These are phyloP conservation scores for Mustelus asterias DNA, from an alignment of 2,113 vertebrate species.

Conservation along the genomic window DNA sequence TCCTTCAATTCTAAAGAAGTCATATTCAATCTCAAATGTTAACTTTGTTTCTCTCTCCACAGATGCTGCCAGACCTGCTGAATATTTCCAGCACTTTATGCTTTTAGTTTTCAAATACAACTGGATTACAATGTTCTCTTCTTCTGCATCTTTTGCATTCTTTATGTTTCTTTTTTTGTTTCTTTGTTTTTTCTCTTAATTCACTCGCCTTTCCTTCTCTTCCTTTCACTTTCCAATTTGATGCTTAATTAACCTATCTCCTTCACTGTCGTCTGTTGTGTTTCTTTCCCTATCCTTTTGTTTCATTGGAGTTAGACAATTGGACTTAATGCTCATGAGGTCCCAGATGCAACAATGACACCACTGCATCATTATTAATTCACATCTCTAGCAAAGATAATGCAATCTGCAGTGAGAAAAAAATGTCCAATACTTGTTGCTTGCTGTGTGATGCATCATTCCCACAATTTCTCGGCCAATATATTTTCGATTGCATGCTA, in stretches of 20 bases:
- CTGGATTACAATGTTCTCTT: background rate
- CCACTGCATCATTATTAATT: background rate
- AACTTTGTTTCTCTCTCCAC: no score
- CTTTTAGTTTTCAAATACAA: background rate
- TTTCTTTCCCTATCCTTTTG: background rate
- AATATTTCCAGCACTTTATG: background rate
- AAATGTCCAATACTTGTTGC: background rate
- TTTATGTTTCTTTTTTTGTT: background rate
- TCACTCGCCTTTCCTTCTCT: background rate
- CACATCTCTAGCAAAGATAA: background rate
- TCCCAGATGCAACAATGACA: background rate
- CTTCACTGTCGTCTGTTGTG: background rate
- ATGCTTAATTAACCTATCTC: background rate
- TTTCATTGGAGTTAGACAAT: background rate
- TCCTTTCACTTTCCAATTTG: background rate
- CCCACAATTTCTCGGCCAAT: background rate
- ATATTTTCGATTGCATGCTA: background rate
- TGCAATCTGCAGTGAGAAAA: background rate
- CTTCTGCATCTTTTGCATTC: background rate
- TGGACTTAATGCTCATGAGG: background rate
- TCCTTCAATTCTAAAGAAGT: background rate
- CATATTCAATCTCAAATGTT: no score
- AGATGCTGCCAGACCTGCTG: background rate
- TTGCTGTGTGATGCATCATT: background rate
- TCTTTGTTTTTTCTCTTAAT: background rate